Conservation (phyloP, 2,113 vertebrate species). For the Amazona guildingii region DNA sequence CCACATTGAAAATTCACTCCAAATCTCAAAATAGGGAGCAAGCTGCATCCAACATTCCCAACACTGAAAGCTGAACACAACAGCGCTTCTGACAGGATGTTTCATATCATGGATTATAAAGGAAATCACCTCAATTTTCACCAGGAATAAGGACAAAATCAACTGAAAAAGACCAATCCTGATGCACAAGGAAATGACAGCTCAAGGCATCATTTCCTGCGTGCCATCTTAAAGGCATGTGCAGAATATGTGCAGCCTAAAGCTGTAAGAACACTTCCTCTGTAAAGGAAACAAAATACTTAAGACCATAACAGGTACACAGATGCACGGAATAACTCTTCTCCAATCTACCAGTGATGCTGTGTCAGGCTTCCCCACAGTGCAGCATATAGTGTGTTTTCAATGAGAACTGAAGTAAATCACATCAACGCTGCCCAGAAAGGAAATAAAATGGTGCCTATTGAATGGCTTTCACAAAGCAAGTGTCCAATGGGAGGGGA, state of each 20-base stretch:
- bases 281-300: not conserved
- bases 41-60: not conserved
- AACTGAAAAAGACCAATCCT: not conserved
- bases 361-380: not conserved
- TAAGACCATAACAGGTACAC: not conserved
- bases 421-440: conserved; percentile 15
- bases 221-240: not conserved
- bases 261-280: not conserved
- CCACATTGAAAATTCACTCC: conserved; percentile 21
- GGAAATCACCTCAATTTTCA: not conserved
- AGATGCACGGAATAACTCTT: not conserved
- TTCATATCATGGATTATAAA: not conserved
- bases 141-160: not conserved
- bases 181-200: not conserved
- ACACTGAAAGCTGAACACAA: not conserved
- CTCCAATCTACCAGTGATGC: not conserved
- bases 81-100: not conserved
- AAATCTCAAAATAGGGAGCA: conserved; percentile 29
- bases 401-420: not conserved
- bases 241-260: not conserved
- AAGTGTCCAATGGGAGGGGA: not conserved
- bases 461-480: conserved; percentile 2
- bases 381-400: not conserved
- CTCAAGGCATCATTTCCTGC: not conserved
- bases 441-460: not conserved